Evolutionary conservation across 2,888 invertebrate genomes (phyloP).

Genomic region (Parnassius mnemosyne): DNA sequence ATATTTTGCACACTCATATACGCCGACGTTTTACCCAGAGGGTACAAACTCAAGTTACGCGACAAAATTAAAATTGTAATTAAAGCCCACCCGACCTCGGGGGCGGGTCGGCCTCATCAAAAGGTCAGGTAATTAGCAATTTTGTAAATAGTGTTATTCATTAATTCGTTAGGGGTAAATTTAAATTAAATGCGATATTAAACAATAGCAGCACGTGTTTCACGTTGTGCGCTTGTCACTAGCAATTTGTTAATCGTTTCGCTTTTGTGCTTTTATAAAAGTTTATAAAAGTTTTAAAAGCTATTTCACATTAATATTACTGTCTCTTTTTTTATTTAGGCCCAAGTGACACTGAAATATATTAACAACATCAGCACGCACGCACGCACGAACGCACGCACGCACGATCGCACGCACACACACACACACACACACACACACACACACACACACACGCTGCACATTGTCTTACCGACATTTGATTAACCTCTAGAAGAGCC

Average conservation of each 20-base stretch:
- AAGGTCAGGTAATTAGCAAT: slow-evolving; percentile 74
- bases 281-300: slow-evolving; percentile 11
- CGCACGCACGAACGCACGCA: too few relatives aligned
- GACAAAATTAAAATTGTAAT: slow-evolving; percentile 65
- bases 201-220: slow-evolving; percentile 27
- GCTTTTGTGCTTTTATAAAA: too few relatives aligned
- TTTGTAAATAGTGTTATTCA: slow-evolving; percentile 70
- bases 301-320: not conserved
- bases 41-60: slow-evolving; percentile 30
- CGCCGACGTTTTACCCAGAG: slow-evolving; percentile 4
- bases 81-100: slow-evolving; percentile 53
- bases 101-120: slow-evolving; percentile 65
- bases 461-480: too few relatives aligned
- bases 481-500: too few relatives aligned
- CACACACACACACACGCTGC: too few relatives aligned
- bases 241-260: slow-evolving; percentile 22
- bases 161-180: slow-evolving; percentile 58
- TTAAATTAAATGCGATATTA: slow-evolving; percentile 48
- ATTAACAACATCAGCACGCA: too few relatives aligned
- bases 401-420: too few relatives aligned
- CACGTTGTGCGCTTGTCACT: slow-evolving; percentile 27
- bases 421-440: too few relatives aligned
- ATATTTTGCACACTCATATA: not conserved
- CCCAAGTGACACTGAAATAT: too few relatives aligned
- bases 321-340: too few relatives aligned